Evolutionary conservation across 2,888 invertebrate species (phyloP), one percentile per base, ranked within the genome.

Genomic region (Cephus pygmeus): DNA sequence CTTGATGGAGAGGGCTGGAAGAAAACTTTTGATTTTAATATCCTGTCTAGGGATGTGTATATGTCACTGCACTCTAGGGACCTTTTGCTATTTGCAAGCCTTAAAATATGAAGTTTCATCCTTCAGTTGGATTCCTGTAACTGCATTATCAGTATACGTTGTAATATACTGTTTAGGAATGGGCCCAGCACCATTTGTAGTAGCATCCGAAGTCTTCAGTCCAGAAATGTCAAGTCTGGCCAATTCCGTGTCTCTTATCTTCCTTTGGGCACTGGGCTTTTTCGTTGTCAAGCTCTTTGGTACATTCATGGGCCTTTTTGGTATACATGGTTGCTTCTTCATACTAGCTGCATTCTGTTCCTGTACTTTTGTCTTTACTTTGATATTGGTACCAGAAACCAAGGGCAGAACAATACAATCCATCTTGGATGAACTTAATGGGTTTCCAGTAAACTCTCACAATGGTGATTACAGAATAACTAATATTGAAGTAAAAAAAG

Each of bases 1-100:
- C 0, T 82, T 94, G 1, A 92, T 94, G 85, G 95, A 96, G 84
- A 92, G 91, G 73, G 93, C 93, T 75, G 96, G 95, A 0, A 92
- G 96, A 85, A 91, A 94, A 75, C 83, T 87, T 11, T 87, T 94
- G 15, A 86, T 94, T 11, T 84, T 93, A 6, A 83, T 92, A 69
- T 93, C 93, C 0, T 92, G 92, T 31, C 36, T 86, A 0, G 85
- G 91, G 3, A 91, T 92, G 91, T 81, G 81, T 4, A 0, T 88
- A 0, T 90, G 90, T 73, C 89, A 92, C 73, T 81, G 83, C 11
- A 80, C 85, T 11, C 83, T 92, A 12, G 90, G 91, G 9, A 75
- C 82, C 9, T 91, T 91, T 79, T 92, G 91, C 76, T 90, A 87
- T 40, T 73, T 92, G 35, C 88, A 90, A 78, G 79, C 77, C 11